phyloP scores from a whole-genome alignment of 2,797 vertebrate genomes.

The Scarus forsteni region DNA sequence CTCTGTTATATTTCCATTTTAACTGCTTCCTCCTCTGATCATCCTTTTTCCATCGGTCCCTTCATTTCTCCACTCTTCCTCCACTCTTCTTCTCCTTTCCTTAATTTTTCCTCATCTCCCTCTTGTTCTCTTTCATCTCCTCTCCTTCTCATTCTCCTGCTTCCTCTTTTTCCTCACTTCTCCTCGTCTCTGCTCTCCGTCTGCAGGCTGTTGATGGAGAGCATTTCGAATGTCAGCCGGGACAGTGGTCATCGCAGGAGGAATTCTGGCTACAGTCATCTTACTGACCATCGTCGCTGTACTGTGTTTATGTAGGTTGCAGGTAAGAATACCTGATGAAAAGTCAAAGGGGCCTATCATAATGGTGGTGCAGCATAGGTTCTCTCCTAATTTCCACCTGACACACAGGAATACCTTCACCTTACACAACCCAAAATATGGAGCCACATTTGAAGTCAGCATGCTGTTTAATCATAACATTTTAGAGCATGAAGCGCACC shows the following conservation, averaged over 20 bases:
- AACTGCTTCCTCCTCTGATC: not conserved
- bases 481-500: too few species aligned
- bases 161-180: not conserved
- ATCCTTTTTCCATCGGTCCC: not conserved
- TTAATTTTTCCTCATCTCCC: not conserved
- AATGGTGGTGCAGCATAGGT: too few species aligned
- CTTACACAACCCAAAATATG: too few species aligned
- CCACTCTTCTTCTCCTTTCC: not conserved
- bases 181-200: not conserved
- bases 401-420: too few species aligned
- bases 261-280: conserved; percentile 97
- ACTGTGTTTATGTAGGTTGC: conserved; percentile 96
- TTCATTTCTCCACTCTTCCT: not conserved
- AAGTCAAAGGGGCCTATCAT: too few species aligned
- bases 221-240: conserved; percentile 99
- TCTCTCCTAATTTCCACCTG: too few species aligned
- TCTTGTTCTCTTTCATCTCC: not conserved
- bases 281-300: conserved; percentile 95
- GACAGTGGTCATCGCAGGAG: conserved; percentile 99
- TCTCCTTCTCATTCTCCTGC: not conserved
- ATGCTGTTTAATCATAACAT: too few species aligned
- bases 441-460: too few species aligned
- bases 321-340: conserved; percentile 84
- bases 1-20: too few species aligned
- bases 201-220: conserved; percentile 96